These are phyloP conservation scores for Felis chaus DNA, from an alignment of 2,113 vertebrate genomes.

Conservation along the genomic window DNA sequence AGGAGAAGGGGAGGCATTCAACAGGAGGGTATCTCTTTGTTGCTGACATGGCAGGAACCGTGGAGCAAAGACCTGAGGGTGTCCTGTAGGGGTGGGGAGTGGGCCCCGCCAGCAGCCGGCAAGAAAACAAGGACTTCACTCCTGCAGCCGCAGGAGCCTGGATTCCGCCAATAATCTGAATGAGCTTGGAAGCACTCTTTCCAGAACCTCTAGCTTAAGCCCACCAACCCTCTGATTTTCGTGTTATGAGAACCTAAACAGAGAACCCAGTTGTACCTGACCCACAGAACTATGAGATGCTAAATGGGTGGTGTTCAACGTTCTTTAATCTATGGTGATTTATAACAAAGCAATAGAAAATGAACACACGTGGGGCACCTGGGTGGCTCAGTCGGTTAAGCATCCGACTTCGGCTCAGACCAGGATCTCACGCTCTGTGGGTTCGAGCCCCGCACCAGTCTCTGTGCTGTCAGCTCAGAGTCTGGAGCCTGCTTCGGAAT, in stretches of 20 bases:
- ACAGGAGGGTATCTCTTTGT: too few relatives aligned
- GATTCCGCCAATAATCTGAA: background rate
- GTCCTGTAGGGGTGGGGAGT: background rate
- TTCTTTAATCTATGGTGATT: background rate
- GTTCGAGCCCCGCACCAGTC: fast-evolving
- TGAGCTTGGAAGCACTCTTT: background rate
- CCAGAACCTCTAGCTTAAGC: background rate
- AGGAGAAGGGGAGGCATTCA: background rate
- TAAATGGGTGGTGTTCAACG: background rate
- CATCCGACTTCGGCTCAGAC: too few relatives aligned
- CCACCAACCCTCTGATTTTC: background rate
- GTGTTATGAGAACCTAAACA: background rate
- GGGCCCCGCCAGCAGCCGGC: background rate
- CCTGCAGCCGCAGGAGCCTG: background rate
- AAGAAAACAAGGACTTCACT: background rate
- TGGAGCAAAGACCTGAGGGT: background rate
- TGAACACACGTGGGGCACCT: background rate
- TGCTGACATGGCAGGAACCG: background rate
- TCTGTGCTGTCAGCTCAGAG: too few relatives aligned
- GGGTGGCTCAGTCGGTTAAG: too few relatives aligned
- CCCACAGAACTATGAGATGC: background rate
- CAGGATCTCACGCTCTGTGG: too few relatives aligned
- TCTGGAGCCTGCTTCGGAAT: too few relatives aligned
- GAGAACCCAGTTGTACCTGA: background rate
- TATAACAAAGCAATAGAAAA: background rate